Base-by-base conservation (phyloP, 2,888 invertebrate genomes). In the Drosophila mettleri region DNA sequence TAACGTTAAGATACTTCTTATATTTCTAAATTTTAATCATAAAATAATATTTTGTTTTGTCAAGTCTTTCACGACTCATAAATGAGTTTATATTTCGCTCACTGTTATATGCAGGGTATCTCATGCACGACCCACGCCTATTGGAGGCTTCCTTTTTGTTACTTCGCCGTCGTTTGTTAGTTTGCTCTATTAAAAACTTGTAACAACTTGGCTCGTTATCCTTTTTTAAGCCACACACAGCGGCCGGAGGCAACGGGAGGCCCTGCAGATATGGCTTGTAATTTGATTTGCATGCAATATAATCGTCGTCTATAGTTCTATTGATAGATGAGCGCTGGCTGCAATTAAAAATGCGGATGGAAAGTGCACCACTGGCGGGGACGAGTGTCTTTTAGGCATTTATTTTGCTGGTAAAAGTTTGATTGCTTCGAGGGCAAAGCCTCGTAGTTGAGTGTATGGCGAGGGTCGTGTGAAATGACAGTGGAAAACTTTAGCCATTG, bases 151-250 rank as follows among this genome's bases (percentile, higher is more conserved):
- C 43, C 57, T 60, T 62, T 66, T 54, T 64, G 74, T 64, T 74
- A 52, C 60, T 3, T 10, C 24, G 36, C 43, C 39, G 69, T 52
- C 58, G 58, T 69, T 78, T 73, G 73, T 72, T 75, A 76, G 76
- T 80, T 78, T 76, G 83, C 85, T 90, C 91, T 81, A 90, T 90
- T 90, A 90, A 90, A 90, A 91, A 91, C 89, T 91, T 90, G 91
- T 90, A 84, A 51, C 84, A 91, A 90, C 75, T 86, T 79, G 74
- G 62, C 76, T 80, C 83, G 88, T 86, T 86, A 84, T 77, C 67
- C 71, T 59, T 55, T 57, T 86, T 74, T 55, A 54, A 54, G 58
- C 39, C 48, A 36, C 27, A 27, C 43, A 68, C 46, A 48, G 20
- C 41, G 9, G 51, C 31, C 8, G 45, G 62, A 41, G 58, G 59